Conservation (phyloP, 2,797 vertebrate genomes). For the Gastrophryne carolinensis region DNA sequence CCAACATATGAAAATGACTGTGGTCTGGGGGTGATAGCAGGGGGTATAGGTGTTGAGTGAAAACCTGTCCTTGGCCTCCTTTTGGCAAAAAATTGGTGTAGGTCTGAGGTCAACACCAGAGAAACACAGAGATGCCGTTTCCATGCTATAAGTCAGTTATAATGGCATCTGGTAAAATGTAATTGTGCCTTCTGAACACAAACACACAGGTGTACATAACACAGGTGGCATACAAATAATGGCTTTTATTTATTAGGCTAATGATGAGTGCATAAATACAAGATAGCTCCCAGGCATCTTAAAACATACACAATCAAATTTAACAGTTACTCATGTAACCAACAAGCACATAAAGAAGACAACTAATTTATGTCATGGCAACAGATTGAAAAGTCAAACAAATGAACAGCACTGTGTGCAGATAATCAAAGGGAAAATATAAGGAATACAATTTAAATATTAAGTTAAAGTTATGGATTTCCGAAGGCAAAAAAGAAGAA, state of each 20-base stretch:
- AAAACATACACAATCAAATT: background rate
- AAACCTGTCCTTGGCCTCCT: no score
- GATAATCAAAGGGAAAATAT: background rate
- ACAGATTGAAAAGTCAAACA: background rate
- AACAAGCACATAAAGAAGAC: background rate
- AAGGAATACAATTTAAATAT: background rate
- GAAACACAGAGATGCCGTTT: no score
- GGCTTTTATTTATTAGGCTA: background rate
- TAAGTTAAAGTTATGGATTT: no score
- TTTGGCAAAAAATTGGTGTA: no score
- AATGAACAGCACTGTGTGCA: background rate
- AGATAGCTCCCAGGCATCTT: background rate
- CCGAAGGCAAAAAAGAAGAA: no score
- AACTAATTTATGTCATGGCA: background rate
- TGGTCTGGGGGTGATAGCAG: no score
- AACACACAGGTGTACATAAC: background rate
- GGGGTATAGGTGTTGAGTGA: no score
- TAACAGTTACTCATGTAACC: background rate
- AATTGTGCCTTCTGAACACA: no score
- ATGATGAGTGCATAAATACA: background rate
- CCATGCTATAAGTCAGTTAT: no score
- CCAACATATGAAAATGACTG: no score
- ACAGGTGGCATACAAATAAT: background rate
- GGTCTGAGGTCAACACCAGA: no score
- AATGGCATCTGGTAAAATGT: no score